Evolutionary conservation across 2,113 vertebrate genomes (phyloP).

Genomic region (Phrynosoma platyrhinos): DNA sequence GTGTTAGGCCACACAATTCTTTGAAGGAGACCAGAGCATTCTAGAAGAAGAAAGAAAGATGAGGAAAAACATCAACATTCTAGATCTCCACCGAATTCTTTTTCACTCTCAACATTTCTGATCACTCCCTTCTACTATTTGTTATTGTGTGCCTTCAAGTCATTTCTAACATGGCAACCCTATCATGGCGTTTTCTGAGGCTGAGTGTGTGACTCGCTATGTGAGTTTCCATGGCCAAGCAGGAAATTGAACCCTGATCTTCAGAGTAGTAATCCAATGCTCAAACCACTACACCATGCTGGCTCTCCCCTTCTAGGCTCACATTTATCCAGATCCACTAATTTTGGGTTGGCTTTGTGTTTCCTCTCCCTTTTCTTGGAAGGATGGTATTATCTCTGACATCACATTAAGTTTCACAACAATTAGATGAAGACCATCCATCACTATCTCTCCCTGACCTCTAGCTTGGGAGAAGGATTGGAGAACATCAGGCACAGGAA

Average conservation of each 20-base stretch:
- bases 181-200: too few relatives aligned
- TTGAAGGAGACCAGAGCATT: constrained; percentile 94
- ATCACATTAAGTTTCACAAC: neutral
- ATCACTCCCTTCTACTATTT: neutral
- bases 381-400: neutral
- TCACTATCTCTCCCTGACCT: neutral
- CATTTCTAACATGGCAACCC: too few relatives aligned
- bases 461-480: neutral
- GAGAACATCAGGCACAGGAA: too few relatives aligned
- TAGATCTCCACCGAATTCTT: accelerated
- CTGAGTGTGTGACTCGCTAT: too few relatives aligned
- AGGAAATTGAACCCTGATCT: too few relatives aligned
- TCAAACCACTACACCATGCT: too few relatives aligned
- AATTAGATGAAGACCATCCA: too few relatives aligned
- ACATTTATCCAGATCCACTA: neutral
- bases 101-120: neutral
- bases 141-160: too few relatives aligned
- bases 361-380: neutral
- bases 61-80: neutral
- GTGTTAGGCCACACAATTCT: constrained; percentile 91
- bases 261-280: too few relatives aligned
- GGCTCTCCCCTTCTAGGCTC: neutral
- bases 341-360: neutral
- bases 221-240: too few relatives aligned
- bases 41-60: constrained; percentile 69